Conservation (phyloP, 2,888 invertebrate species). For the Ectemnius cavifrons region DNA sequence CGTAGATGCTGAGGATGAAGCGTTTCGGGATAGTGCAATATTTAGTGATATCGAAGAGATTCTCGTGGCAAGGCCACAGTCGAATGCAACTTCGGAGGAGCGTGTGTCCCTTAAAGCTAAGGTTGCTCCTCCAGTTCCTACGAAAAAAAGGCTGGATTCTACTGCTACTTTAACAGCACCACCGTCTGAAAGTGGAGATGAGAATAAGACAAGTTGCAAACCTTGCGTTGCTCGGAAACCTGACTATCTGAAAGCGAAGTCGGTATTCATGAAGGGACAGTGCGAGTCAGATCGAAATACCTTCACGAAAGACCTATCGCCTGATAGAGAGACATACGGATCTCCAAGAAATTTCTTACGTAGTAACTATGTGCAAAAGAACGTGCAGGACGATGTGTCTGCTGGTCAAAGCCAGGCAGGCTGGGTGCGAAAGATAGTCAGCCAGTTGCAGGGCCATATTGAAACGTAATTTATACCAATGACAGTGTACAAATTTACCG, state of each 20-base stretch:
- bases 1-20: conserved; percentile 81
- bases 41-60: conserved; percentile 87
- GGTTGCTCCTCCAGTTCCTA: conserved; percentile 69
- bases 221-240: conserved; percentile 70
- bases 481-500: conserved; percentile 43
- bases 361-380: conserved; percentile 10
- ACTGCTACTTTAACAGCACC: not conserved
- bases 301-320: not conserved
- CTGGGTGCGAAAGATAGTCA: conserved; percentile 76
- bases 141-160: conserved; percentile 56
- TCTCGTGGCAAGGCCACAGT: conserved; percentile 41
- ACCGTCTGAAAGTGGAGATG: not conserved
- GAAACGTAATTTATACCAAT: conserved; percentile 66
- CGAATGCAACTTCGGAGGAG: conserved; percentile 18
- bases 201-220: conserved; percentile 44
- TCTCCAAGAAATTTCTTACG: conserved; percentile 9
- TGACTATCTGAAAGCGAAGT: conserved; percentile 60
- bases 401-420: conserved; percentile 76
- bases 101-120: conserved; percentile 43
- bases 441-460: conserved; percentile 72
- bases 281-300: conserved; percentile 30
- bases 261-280: conserved; percentile 33
- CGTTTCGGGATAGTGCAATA: conserved; percentile 90
- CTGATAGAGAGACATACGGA: conserved; percentile 17
- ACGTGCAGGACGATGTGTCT: conserved; percentile 69